phyloP scores from a whole-genome alignment of 2,888 invertebrate genomes.

The Cepaea hortensis region DNA sequence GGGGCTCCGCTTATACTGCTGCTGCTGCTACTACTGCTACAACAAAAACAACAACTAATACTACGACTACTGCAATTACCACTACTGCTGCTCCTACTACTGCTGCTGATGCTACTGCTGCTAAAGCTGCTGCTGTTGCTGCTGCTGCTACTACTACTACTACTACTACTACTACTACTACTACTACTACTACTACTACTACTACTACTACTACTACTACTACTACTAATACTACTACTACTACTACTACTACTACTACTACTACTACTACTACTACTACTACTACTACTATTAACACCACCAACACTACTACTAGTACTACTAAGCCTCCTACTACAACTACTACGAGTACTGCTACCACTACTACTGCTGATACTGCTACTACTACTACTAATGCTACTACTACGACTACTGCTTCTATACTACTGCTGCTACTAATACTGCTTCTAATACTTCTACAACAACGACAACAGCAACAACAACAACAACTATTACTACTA shows the following conservation, averaged over 20 bases:
- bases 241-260: slow-evolving; percentile 9
- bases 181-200: slow-evolving; percentile 16
- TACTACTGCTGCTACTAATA: background rate
- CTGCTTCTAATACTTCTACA: background rate
- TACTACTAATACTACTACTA: slow-evolving; percentile 31
- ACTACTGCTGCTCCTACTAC: too few relatives aligned
- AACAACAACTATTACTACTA: slow-evolving; percentile 24
- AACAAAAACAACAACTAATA: too few relatives aligned
- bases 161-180: background rate
- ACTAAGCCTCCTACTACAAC: background rate
- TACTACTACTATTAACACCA: slow-evolving; percentile 29
- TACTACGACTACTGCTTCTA: background rate
- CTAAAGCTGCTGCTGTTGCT: too few relatives aligned
- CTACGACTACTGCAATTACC: too few relatives aligned
- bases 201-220: slow-evolving; percentile 22
- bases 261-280: background rate
- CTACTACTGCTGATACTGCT: background rate
- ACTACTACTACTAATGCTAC: background rate
- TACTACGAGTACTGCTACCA: slow-evolving; percentile 25
- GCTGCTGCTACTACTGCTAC: too few relatives aligned
- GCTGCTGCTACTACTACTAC: too few relatives aligned
- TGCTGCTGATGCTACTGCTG: too few relatives aligned
- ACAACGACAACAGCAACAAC: background rate
- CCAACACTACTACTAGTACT: slow-evolving; percentile 31
- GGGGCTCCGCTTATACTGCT: too few relatives aligned